Base-by-base conservation (phyloP, 2,888 invertebrate genomes). In the Thyatira batis region DNA sequence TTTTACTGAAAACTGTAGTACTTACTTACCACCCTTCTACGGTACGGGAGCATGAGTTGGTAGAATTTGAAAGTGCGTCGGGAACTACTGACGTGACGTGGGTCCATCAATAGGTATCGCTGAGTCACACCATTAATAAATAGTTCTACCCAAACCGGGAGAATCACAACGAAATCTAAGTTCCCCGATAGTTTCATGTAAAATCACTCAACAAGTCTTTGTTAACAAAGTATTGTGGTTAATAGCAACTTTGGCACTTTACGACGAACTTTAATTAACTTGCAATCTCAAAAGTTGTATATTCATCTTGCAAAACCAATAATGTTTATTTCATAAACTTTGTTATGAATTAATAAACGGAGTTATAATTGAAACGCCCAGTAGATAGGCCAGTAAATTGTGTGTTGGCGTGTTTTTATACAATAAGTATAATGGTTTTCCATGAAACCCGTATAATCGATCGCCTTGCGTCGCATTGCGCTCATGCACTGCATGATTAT, bases 391-490 rank as follows among this genome's bases (percentile, higher is more conserved):
- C 8, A 39, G 17, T n/a, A 39, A 39, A 39, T 39, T 39, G n/a
- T 39, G 2, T 39, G 39, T 25, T 64, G 17, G 76, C 76, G 67
- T 75, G 75, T 51, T 45, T 20, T 50, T 55, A 51, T 60, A 61
- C 62, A 58, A 68, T 75, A 66, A 70, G 54, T 55, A 52, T 54
- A 53, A 63, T 53, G 33, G 61, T 60, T 52, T 39, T 61, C 53
- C 57, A 59, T 57, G 60, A 60, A 45, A 20, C 28, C 17, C 43
- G 54, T 49, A 53, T 52, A 65, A 63, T 74, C 67, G 60, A 70
- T 73, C 63, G 25, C 20, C 13, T 52, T 30, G 51, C 63, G 64
- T 66, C 75, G 74, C 73, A 75, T 20, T 72, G 76, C 76, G 72
- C 67, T 51, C 20, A 45, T 21, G 30, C 1, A 46, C 13, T 46